Evolutionary conservation across 2,888 invertebrate species (phyloP), one percentile per base, ranked within the genome.

Genomic region (Amorpha juglandis): DNA sequence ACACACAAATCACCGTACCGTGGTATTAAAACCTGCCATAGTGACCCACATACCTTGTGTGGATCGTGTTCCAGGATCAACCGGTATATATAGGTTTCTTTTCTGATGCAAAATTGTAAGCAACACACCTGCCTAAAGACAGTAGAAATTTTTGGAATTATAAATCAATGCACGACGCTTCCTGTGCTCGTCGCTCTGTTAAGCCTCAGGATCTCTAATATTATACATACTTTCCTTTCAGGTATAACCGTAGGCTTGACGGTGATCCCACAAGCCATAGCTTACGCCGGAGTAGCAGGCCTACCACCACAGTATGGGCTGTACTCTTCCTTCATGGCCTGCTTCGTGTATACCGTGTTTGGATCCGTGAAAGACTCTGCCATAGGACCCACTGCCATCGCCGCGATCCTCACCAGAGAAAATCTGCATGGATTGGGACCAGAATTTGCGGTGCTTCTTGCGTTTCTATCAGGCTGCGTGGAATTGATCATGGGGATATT

Each of bases 261-360:
- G 0, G 96, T 96, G 67, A 96, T 97, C 74, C 97, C 97, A 0
- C 97, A 97, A 82, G 97, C 96, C 12, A 97, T 97, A 70, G 97
- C 97, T 1, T 97, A 97, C 88, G 97, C 97, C 4, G 94, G 95
- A 33, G 96, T 97, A 53, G 97, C 97, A 9, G 97, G 97, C 67
- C 93, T 96, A 38, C 95, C 95, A 0, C 94, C 95, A 16, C 91
- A 94, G 95, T 98, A 98, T 90, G 99, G 99, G 0, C 94, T 99
- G 6, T 99, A 98, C 90, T 98, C 98, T 0, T 96, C 98, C 0
- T 98, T 98, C 92, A 97, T 98, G 96, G 98, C 98, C 3, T 97
- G 98, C 88, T 98, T 98, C 91, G 95, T 98, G 53, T 99, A 99
- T 90, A 96, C 97, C 35, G 91, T 98, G 69, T 96, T 99, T 80